These are phyloP conservation scores for Eilema sororculum DNA, from an alignment of 2,888 invertebrate genomes.

Conservation along the genomic window DNA sequence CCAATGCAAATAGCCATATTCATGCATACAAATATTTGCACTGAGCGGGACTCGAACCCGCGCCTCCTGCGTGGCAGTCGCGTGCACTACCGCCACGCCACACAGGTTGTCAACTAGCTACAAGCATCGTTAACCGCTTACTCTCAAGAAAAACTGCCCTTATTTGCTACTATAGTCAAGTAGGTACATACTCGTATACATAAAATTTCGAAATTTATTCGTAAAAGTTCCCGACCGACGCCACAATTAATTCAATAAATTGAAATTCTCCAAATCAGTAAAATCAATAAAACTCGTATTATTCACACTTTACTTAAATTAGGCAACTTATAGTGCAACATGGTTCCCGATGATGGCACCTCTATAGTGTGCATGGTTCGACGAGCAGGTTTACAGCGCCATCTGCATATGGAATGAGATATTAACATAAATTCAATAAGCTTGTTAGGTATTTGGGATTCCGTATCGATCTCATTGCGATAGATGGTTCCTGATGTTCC, in stretches of 20 bases:
- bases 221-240: neutral
- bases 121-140: too few relatives aligned
- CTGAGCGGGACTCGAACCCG: too few relatives aligned
- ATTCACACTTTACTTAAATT: constrained; percentile 36
- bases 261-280: neutral
- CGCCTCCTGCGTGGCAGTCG: too few relatives aligned
- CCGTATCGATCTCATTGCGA: neutral
- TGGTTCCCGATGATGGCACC: neutral
- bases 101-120: too few relatives aligned
- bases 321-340: neutral
- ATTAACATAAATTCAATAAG: constrained; percentile 34
- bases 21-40: too few relatives aligned
- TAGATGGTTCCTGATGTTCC: neutral
- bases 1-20: too few relatives aligned
- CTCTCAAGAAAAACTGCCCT: too few relatives aligned
- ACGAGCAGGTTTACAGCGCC: constrained; percentile 26
- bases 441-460: constrained; percentile 25
- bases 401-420: constrained; percentile 47
- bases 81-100: too few relatives aligned
- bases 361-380: constrained; percentile 28
- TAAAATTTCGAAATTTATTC: neutral
- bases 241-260: neutral
- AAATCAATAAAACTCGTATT: constrained; percentile 15
- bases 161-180: too few relatives aligned
- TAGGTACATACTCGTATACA: too few relatives aligned